phyloP scores from a whole-genome alignment of 2,113 vertebrate species.

The Sporophila hypoxantha region DNA sequence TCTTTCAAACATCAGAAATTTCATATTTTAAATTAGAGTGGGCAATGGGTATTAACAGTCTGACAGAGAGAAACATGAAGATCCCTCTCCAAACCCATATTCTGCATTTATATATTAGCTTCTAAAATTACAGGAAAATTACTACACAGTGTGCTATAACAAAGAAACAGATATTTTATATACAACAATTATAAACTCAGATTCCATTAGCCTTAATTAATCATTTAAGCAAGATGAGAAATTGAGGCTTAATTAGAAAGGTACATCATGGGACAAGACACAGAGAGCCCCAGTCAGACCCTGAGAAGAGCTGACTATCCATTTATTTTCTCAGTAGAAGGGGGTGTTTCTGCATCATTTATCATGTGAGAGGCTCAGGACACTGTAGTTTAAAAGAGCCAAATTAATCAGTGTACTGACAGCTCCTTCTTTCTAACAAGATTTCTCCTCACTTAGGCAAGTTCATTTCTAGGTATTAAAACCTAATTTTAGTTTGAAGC shows the following conservation, averaged over 20 bases:
- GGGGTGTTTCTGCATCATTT: not conserved
- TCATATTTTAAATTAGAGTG: not conserved
- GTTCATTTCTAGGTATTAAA: not conserved
- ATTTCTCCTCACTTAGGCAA: not conserved
- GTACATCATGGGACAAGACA: not conserved
- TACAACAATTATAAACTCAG: not conserved
- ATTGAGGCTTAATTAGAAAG: not conserved
- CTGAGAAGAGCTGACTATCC: not conserved
- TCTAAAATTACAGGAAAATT: not conserved
- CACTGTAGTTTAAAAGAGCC: not conserved
- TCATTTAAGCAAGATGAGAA: not conserved
- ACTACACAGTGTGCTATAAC: not conserved
- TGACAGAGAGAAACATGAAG: not conserved
- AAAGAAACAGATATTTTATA: not conserved
- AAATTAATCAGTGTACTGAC: not conserved
- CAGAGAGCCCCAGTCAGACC: not conserved
- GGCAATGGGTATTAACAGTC: not conserved
- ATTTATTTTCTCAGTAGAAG: not conserved
- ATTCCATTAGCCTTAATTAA: not conserved
- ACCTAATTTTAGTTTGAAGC: not conserved
- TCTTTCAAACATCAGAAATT: not conserved
- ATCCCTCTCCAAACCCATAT: not conserved
- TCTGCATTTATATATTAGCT: not conserved
- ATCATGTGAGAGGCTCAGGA: not conserved
- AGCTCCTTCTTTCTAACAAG: not conserved